Evolutionary conservation across 2,888 invertebrate genomes (phyloP).

Genomic region (Cyclophora albipunctata): DNA sequence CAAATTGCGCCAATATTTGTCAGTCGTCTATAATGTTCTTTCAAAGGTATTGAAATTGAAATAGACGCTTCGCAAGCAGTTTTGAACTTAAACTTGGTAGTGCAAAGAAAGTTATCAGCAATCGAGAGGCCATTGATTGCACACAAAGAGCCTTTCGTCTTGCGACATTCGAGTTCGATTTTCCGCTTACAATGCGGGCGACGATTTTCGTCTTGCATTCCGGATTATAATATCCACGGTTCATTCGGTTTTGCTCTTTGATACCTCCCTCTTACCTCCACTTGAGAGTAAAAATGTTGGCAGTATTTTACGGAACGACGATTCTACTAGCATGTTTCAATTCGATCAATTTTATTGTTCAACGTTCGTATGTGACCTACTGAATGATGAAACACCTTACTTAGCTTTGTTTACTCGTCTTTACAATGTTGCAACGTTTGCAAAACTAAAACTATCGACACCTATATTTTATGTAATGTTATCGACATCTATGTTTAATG

Average conservation of each 20-base stretch:
- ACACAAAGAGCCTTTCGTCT: constrained; percentile 54
- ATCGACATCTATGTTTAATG: too few species aligned
- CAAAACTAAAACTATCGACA: too few species aligned
- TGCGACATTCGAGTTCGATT: constrained; percentile 36
- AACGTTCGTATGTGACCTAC: too few species aligned
- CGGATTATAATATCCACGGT: constrained; percentile 50
- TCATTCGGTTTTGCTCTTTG: constrained; percentile 33
- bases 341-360: too few species aligned
- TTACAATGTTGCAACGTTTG: too few species aligned
- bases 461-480: too few species aligned
- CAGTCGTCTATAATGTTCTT: background rate
- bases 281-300: background rate
- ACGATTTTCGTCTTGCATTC: constrained; percentile 64
- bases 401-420: too few species aligned
- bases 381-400: too few species aligned
- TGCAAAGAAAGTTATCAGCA: constrained; percentile 67
- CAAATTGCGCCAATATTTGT: too few species aligned
- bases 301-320: too few species aligned
- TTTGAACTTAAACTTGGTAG: constrained; percentile 49
- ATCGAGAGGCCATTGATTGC: constrained; percentile 68
- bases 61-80: constrained; percentile 31
- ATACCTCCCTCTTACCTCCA: background rate
- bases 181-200: constrained; percentile 62
- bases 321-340: too few species aligned
- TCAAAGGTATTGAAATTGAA: constrained; percentile 3